phyloP scores from a whole-genome alignment of 2,888 invertebrate genomes.

The Pollenia labialis region DNA sequence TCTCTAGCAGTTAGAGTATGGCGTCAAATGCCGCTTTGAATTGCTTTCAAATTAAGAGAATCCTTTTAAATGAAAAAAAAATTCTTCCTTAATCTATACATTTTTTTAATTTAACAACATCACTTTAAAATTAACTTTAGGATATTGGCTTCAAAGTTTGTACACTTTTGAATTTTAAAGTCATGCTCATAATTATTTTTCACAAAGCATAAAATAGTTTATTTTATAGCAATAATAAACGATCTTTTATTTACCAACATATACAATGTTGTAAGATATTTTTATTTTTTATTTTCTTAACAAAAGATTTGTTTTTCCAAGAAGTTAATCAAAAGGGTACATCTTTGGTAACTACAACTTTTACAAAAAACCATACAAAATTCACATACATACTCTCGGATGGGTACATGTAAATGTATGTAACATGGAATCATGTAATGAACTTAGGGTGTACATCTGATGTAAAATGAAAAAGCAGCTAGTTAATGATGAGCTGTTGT shows the following conservation, averaged over 20 bases:
- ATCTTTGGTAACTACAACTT: conserved; percentile 45
- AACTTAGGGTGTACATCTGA: conserved; percentile 51
- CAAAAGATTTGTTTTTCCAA: conserved; percentile 43
- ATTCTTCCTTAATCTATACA: too few species aligned
- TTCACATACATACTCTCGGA: background rate
- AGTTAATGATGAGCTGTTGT: conserved; percentile 46
- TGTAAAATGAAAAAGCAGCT: conserved; percentile 22
- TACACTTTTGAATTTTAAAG: background rate
- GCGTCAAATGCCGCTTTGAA: too few species aligned
- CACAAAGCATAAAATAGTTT: conserved; percentile 5
- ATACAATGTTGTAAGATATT: conserved; percentile 17
- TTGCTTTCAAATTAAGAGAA: too few species aligned
- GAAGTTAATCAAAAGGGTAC: conserved; percentile 61
- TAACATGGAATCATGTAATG: conserved; percentile 38
- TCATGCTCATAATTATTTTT: background rate
- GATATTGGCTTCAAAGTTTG: background rate
- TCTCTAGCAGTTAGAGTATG: too few species aligned
- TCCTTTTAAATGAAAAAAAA: too few species aligned
- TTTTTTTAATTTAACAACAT: too few species aligned
- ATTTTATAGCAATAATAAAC: background rate
- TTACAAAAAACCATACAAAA: background rate
- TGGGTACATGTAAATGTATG: background rate
- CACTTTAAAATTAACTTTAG: background rate
- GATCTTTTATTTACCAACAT: conserved; percentile 3
- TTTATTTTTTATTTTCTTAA: conserved; percentile 11